Evolutionary conservation across 2,888 invertebrate species (phyloP).

Genomic region (Seira ritae): DNA sequence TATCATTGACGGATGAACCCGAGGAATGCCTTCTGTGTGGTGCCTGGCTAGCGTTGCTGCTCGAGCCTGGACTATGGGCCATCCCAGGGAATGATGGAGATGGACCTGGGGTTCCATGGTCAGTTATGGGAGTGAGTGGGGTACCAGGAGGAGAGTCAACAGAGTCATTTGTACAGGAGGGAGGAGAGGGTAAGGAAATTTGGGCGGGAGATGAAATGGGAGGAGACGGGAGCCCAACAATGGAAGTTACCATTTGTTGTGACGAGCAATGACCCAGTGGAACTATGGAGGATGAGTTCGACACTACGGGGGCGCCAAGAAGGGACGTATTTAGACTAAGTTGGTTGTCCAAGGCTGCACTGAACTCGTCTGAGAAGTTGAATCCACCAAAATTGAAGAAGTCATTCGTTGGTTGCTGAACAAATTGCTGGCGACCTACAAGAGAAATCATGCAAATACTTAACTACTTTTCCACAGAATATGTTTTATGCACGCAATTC

Average conservation of each 20-base stretch:
- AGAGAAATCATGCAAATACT: slow-evolving; percentile 12
- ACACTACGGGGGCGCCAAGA: slow-evolving; percentile 67
- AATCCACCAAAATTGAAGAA: slow-evolving; percentile 73
- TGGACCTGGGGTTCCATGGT: slow-evolving; percentile 60
- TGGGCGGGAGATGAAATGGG: slow-evolving; percentile 63
- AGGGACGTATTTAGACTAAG: slow-evolving; percentile 71
- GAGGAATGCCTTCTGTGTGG: slow-evolving; percentile 69
- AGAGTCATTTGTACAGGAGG: slow-evolving; percentile 67
- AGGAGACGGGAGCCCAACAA: slow-evolving; percentile 72
- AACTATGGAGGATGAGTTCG: slow-evolving; percentile 59
- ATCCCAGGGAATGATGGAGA: slow-evolving; percentile 62
- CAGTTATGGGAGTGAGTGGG: slow-evolving; percentile 65
- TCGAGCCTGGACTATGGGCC: slow-evolving; percentile 68
- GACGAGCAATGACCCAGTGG: slow-evolving; percentile 69
- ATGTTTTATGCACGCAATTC: no score
- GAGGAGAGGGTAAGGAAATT: slow-evolving; percentile 71
- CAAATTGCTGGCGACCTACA: slow-evolving; percentile 72
- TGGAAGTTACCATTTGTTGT: slow-evolving; percentile 74
- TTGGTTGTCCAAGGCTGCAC: slow-evolving; percentile 73
- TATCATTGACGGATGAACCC: slow-evolving; percentile 77
- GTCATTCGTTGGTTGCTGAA: slow-evolving; percentile 73
- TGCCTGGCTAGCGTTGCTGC: slow-evolving; percentile 65
- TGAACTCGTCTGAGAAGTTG: slow-evolving; percentile 73
- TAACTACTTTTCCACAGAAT: no score
- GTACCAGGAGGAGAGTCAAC: slow-evolving; percentile 70